These are phyloP conservation scores for Porphyrio hochstetteri DNA, from an alignment of 2,113 vertebrate species.

Conservation along the genomic window DNA sequence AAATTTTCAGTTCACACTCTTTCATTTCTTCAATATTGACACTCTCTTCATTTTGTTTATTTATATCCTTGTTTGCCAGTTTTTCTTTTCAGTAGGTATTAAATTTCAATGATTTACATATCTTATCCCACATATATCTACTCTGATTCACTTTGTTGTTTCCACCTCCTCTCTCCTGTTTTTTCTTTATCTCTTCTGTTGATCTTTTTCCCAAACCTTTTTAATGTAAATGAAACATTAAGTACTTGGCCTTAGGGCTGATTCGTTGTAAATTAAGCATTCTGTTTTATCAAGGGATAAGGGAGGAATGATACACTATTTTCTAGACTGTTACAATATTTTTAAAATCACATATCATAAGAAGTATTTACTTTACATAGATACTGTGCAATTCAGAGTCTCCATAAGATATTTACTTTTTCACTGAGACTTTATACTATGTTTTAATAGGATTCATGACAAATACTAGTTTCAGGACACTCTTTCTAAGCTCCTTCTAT, in stretches of 20 bases:
- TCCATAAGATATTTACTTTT: not conserved
- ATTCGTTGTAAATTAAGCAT: slow-evolving; percentile 18
- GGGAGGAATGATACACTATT: not conserved
- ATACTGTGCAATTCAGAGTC: not conserved
- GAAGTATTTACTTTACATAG: not conserved
- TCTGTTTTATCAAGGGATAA: not conserved
- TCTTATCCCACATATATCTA: not conserved
- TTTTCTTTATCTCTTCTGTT: slow-evolving; percentile 9
- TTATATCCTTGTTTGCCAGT: not conserved
- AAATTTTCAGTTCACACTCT: not conserved
- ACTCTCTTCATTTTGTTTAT: not conserved
- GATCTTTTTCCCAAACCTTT: not conserved
- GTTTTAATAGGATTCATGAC: not conserved
- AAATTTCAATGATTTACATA: not conserved
- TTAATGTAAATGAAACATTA: slow-evolving; percentile 31
- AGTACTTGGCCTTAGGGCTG: not conserved
- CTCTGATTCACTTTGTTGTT: not conserved
- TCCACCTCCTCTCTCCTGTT: not conserved
- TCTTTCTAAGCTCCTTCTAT: not conserved
- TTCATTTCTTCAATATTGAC: not conserved
- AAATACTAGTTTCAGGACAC: not conserved
- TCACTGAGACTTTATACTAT: not conserved
- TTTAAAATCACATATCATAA: not conserved
- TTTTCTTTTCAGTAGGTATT: not conserved
- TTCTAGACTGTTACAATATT: not conserved